These are phyloP conservation scores for Drosophila repletoides DNA, from an alignment of 1,140 invertebrate species.

Conservation along the genomic window DNA sequence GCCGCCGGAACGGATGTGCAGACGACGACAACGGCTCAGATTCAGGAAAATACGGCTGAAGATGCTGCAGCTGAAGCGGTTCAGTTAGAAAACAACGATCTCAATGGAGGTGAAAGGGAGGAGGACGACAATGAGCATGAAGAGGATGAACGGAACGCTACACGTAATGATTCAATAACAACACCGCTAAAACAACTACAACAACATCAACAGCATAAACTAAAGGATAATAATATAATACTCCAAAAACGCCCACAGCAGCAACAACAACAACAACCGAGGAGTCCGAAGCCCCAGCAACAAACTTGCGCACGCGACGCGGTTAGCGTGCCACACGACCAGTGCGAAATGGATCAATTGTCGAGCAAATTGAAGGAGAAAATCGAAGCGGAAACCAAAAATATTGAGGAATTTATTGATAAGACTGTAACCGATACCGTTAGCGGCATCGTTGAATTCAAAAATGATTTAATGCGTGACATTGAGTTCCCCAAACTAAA, in stretches of 20 bases:
- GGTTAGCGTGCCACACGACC: slow-evolving; percentile 74
- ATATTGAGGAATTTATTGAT: slow-evolving; percentile 82
- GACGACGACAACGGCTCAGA: not conserved
- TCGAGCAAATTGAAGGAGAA: slow-evolving; percentile 81
- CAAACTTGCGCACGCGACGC: slow-evolving; percentile 62
- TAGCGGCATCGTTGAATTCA: slow-evolving; percentile 81
- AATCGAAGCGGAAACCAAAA: slow-evolving; percentile 80
- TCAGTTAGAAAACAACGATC: slow-evolving; percentile 50
- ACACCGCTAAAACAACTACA: slow-evolving; percentile 32
- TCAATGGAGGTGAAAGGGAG: slow-evolving; percentile 33
- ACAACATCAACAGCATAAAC: slow-evolving; percentile 26
- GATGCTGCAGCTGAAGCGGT: not conserved
- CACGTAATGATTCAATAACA: slow-evolving; percentile 55
- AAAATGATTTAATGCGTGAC: slow-evolving; percentile 81
- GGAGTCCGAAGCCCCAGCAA: slow-evolving; percentile 13
- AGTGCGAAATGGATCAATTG: slow-evolving; percentile 81
- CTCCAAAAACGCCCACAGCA: slow-evolving; percentile 57
- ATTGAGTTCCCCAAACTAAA: slow-evolving; percentile 71
- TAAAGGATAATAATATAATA: slow-evolving; percentile 41
- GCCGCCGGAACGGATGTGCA: not conserved
- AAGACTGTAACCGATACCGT: slow-evolving; percentile 82
- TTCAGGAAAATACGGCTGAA: not conserved
- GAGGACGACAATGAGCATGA: too few relatives aligned
- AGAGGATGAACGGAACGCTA: slow-evolving; percentile 41
- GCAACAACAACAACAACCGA: slow-evolving; percentile 2